phyloP scores from a whole-genome alignment of 2,888 invertebrate genomes.

The Agrochola lota region DNA sequence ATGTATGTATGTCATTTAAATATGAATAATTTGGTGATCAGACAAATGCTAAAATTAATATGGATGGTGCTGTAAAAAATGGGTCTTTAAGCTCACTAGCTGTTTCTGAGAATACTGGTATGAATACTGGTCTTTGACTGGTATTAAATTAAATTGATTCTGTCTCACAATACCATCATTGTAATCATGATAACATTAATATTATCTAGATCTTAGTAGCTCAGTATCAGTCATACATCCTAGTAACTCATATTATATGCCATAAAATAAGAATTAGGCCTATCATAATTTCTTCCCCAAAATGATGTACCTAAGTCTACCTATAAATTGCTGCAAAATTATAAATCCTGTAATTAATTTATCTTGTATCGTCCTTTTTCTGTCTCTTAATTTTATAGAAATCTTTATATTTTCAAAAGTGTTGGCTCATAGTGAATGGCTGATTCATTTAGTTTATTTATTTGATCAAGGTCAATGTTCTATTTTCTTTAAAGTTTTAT shows the following conservation, averaged over 20 bases:
- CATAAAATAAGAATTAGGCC: not conserved
- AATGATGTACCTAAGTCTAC: not conserved
- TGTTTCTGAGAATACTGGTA: conserved; percentile 8
- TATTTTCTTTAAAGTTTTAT: conserved; percentile 4
- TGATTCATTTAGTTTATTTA: conserved; percentile 22
- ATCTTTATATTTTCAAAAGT: not conserved
- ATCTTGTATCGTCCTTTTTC: not conserved
- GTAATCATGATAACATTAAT: not conserved
- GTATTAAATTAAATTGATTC: conserved; percentile 1
- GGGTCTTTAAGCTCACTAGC: not conserved
- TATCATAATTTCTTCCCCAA: not conserved
- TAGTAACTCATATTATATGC: not conserved
- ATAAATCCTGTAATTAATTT: not conserved
- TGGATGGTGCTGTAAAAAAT: not conserved
- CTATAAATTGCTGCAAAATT: not conserved
- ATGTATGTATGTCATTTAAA: not conserved
- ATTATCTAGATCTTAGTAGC: conserved; percentile 23
- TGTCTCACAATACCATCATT: conserved; percentile 17
- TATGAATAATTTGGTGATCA: not conserved
- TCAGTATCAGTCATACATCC: conserved; percentile 4
- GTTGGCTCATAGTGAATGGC: not conserved
- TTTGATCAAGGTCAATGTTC: conserved; percentile 8
- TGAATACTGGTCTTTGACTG: too few relatives aligned
- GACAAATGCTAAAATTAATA: not conserved
- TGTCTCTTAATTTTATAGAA: not conserved